Conservation (phyloP, 2,797 vertebrate genomes). For the Dallia pectoralis region DNA sequence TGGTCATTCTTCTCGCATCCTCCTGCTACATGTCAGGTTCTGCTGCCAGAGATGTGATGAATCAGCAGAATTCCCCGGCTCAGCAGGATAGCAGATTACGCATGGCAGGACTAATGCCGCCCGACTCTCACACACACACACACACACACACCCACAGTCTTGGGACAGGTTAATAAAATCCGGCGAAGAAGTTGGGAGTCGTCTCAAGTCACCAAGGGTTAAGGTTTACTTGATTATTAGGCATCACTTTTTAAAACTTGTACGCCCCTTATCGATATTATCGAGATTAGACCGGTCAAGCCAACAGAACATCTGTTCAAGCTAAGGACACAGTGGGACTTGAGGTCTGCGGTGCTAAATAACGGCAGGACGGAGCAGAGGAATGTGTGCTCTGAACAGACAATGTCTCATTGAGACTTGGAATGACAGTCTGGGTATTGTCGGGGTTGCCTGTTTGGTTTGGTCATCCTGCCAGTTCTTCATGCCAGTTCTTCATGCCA, state of each 20-base stretch:
- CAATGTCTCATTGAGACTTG: constrained; percentile 35
- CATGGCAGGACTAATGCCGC: constrained; percentile 65
- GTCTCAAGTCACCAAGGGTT: not conserved
- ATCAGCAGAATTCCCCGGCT: constrained; percentile 72
- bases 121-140: constrained; percentile 51
- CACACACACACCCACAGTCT: constrained; percentile 8
- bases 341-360: constrained; percentile 14
- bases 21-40: constrained; percentile 64
- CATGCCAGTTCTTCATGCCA: constrained; percentile 25
- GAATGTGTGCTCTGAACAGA: constrained; percentile 39
- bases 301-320: constrained; percentile 55
- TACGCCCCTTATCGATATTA: constrained; percentile 37
- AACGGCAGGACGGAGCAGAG: constrained; percentile 36
- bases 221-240: constrained; percentile 37
- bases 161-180: constrained; percentile 48
- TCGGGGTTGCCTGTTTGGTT: constrained; percentile 20
- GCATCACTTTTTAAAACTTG: constrained; percentile 39
- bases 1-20: constrained; percentile 69
- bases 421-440: constrained; percentile 24
- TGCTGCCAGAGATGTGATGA: constrained; percentile 68
- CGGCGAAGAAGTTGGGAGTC: constrained; percentile 22
- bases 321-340: constrained; percentile 47
- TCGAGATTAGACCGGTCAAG: constrained; percentile 34
- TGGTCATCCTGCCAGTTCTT: constrained; percentile 20
- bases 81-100: constrained; percentile 70